A percentile compares a stretch with the other conserved stretches of the same genome.
These are phyloP conservation scores for Tenodera sinensis DNA, from an alignment of 2,888 invertebrate genomes.

Conservation along the genomic window DNA sequence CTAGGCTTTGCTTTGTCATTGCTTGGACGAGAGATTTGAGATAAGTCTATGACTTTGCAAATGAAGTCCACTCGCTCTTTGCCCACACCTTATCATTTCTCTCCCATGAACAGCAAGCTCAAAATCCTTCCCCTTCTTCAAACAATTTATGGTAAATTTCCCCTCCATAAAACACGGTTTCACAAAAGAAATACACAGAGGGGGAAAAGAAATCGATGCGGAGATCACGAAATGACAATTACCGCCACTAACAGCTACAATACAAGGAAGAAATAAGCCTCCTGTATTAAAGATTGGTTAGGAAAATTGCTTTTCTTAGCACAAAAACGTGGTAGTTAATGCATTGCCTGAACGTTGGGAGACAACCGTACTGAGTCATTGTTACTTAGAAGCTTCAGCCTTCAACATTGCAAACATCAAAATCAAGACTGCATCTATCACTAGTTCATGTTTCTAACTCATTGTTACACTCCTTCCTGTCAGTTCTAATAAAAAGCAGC, in stretches of 20 bases:
- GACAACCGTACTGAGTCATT: not conserved
- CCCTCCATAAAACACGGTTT: not conserved
- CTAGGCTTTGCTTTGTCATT: too few relatives aligned
- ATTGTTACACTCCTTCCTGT: too few relatives aligned
- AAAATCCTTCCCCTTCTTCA: not conserved
- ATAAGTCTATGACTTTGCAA: not conserved
- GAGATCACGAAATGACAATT: not conserved
- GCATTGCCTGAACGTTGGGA: not conserved
- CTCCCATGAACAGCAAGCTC: not conserved
- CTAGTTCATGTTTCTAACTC: too few relatives aligned
- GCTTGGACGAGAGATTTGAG: too few relatives aligned
- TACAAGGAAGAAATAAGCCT: not conserved
- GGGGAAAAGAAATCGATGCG: not conserved
- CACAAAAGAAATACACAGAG: not conserved
- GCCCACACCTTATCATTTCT: not conserved
- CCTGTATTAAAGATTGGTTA: not conserved
- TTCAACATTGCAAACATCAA: not conserved
- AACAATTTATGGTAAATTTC: not conserved
- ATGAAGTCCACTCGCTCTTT: not conserved
- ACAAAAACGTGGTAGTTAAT: not conserved
- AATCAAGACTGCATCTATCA: too few relatives aligned
- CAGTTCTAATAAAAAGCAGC: too few relatives aligned
- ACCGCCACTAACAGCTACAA: not conserved
- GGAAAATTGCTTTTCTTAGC: not conserved
- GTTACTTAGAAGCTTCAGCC: too few relatives aligned